Percentiles rank a stretch among this genome's conserved stretches.
Evolutionary conservation across 2,113 vertebrate species (phyloP).

Genomic region (Oxygymnocypris stewartii): DNA sequence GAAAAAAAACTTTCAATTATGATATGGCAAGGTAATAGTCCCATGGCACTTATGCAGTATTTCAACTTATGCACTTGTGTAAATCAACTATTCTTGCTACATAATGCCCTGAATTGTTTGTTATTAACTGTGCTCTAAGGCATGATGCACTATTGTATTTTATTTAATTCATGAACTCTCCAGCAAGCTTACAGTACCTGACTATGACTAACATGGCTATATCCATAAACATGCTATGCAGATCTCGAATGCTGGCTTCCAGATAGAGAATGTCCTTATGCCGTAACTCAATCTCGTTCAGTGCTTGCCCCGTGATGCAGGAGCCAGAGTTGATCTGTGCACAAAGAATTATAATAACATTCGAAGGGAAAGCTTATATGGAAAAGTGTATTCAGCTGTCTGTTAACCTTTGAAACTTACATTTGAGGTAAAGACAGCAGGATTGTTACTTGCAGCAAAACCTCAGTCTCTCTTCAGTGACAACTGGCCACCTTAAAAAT

Average conservation of each 20-base stretch:
- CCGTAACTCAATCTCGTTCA: conserved; percentile 88
- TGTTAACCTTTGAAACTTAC: conserved; percentile 69
- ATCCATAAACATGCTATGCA: conserved; percentile 87
- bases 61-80: not conserved
- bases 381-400: not conserved
- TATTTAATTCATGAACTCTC: not conserved
- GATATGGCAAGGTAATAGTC: not conserved
- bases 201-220: conserved; percentile 84
- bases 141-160: not conserved
- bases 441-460: conserved; percentile 85
- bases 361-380: not conserved
- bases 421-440: conserved; percentile 84
- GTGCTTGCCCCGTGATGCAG: conserved; percentile 79
- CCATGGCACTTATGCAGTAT: not conserved
- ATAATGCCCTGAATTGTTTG: not conserved
- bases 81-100: not conserved
- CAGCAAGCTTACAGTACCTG: conserved; percentile 74
- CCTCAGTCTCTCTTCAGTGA: conserved; percentile 87
- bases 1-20: not conserved
- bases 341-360: not conserved
- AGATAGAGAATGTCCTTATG: conserved; percentile 87
- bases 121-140: not conserved
- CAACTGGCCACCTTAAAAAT: conserved; percentile 80
- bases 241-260: conserved; percentile 84
- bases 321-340: conserved; percentile 79